Percentiles rank a stretch among this genome's conserved stretches.
Evolutionary conservation across 2,113 vertebrate genomes (phyloP).

Genomic region (Daphoenositta chrysoptera): DNA sequence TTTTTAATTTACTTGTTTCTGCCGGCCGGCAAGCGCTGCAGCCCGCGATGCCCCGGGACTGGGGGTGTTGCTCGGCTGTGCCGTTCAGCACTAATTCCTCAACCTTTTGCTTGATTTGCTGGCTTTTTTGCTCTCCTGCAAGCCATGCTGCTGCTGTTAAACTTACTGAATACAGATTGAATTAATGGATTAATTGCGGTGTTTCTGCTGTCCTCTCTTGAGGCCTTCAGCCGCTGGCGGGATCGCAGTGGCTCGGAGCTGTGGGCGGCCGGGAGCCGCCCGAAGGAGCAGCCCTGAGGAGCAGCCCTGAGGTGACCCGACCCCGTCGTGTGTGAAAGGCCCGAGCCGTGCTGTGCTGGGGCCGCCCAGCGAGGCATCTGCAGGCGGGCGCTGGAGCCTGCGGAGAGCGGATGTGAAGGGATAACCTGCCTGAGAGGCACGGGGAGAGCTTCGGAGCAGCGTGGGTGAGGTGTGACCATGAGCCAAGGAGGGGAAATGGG

Average conservation of each 20-base stretch:
- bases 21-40: rapidly evolving
- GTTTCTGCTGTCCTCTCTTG: background rate
- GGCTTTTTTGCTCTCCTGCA: rapidly evolving
- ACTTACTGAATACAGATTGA: background rate
- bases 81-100: background rate
- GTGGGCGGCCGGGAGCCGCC: background rate
- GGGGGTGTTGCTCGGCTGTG: background rate
- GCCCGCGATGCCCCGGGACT: background rate
- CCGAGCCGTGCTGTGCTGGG: background rate
- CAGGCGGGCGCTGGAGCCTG: rapidly evolving
- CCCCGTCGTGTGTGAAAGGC: background rate
- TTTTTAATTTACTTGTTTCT: background rate
- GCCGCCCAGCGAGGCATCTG: rapidly evolving
- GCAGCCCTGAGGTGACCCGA: background rate
- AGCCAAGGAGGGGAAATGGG: rapidly evolving
- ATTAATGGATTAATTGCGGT: background rate
- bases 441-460: rapidly evolving
- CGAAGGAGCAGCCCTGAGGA: background rate
- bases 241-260: rapidly evolving
- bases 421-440: rapidly evolving
- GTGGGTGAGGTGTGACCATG: rapidly evolving
- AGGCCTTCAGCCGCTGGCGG: background rate
- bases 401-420: background rate
- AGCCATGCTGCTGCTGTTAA: background rate
- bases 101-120: background rate